phyloP scores from a whole-genome alignment of 2,797 vertebrate species.

The Gouania willdenowi region DNA sequence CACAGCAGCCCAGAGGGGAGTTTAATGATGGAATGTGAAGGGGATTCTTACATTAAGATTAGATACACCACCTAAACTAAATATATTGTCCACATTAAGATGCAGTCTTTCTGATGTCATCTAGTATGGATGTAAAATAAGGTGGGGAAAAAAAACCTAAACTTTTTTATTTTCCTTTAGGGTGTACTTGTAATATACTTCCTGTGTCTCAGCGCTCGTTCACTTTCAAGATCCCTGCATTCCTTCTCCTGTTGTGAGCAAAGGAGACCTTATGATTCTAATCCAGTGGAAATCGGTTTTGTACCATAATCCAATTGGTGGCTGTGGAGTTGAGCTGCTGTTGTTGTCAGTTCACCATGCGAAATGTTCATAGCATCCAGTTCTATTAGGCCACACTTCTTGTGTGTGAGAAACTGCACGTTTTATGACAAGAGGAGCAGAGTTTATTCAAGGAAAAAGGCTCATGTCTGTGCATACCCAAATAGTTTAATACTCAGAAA shows the following conservation, averaged over 20 bases:
- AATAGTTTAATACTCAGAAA: too few relatives aligned
- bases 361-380: conserved; percentile 12
- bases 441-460: too few relatives aligned
- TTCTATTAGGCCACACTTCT: conserved; percentile 7
- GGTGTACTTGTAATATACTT: neutral
- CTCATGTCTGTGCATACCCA: too few relatives aligned
- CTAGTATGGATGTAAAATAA: too few relatives aligned
- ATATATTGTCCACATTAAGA: too few relatives aligned
- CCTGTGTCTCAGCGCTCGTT: neutral
- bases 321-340: conserved; percentile 8
- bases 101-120: too few relatives aligned
- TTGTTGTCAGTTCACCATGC: conserved; percentile 23
- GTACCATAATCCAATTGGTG: conserved; percentile 45
- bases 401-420: conserved; percentile 9
- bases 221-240: conserved; percentile 12
- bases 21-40: neutral
- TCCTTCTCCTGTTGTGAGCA: conserved; percentile 27
- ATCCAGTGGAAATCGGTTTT: conserved; percentile 53
- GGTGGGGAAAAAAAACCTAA: too few relatives aligned
- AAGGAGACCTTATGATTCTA: conserved; percentile 55
- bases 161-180: neutral
- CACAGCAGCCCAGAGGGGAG: neutral
- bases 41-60: too few relatives aligned
- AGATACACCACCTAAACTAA: too few relatives aligned
- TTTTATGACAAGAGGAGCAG: conserved; percentile 1